These are phyloP conservation scores for Prinia subflava DNA, from an alignment of 2,113 vertebrate genomes.

Conservation along the genomic window DNA sequence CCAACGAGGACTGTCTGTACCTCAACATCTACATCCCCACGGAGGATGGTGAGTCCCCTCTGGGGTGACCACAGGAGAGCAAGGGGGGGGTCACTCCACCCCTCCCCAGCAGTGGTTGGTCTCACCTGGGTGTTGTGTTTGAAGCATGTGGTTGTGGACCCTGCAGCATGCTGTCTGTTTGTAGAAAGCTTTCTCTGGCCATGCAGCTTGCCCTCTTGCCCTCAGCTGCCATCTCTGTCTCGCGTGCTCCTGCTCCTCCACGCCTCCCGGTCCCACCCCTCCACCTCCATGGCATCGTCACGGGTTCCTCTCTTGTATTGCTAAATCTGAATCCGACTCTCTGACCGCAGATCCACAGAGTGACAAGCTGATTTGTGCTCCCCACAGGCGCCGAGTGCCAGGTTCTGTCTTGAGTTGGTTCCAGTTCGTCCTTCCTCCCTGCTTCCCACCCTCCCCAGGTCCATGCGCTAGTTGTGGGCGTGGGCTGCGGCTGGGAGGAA, in stretches of 20 bases:
- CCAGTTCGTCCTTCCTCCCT: slow-evolving; percentile 50
- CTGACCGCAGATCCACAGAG: slow-evolving; percentile 60
- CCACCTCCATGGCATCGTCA: slow-evolving; percentile 75
- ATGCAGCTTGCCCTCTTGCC: slow-evolving; percentile 40
- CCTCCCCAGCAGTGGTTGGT: slow-evolving; percentile 47
- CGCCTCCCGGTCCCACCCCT: neutral
- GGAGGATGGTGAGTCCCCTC: slow-evolving; percentile 97
- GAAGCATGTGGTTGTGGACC: slow-evolving; percentile 84
- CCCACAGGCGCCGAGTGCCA: slow-evolving; percentile 57
- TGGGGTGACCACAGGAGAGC: neutral
- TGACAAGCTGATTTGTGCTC: slow-evolving; percentile 61
- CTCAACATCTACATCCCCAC: slow-evolving; percentile 99
- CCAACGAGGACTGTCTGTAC: slow-evolving; percentile 98
- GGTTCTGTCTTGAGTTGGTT: slow-evolving; percentile 60
- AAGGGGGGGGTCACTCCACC: neutral
- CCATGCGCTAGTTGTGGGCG: slow-evolving; percentile 68
- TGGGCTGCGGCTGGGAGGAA: slow-evolving; percentile 71
- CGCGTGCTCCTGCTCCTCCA: slow-evolving; percentile 1
- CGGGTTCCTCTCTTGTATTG: slow-evolving; percentile 85
- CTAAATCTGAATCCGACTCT: slow-evolving; percentile 68
- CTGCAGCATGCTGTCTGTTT: slow-evolving; percentile 86
- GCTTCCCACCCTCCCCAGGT: slow-evolving; percentile 52
- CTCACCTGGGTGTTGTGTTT: slow-evolving; percentile 78
- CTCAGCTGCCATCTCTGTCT: slow-evolving; percentile 42
- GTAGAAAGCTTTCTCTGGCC: slow-evolving; percentile 69